Evolutionary conservation across 2,113 vertebrate genomes (phyloP).

Genomic region (Fulmarus glacialis): DNA sequence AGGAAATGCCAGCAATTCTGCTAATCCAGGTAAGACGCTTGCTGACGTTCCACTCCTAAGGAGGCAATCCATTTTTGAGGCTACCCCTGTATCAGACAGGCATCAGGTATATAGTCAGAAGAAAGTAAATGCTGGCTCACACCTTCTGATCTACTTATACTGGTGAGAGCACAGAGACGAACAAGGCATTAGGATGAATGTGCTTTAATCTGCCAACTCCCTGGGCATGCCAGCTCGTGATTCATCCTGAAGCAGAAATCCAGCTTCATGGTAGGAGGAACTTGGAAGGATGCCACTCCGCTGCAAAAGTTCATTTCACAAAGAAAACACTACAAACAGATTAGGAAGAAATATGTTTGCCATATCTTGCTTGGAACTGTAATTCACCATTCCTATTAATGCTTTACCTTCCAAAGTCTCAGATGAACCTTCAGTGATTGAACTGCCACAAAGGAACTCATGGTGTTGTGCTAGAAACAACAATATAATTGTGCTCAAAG

Average conservation of each 20-base stretch:
- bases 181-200: background rate
- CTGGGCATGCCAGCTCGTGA: fast-evolving
- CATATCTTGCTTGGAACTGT: background rate
- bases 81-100: background rate
- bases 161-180: background rate
- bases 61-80: background rate
- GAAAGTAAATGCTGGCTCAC: background rate
- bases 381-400: background rate
- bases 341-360: background rate
- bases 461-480: background rate
- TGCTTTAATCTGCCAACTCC: background rate
- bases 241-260: background rate
- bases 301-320: background rate
- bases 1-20: background rate
- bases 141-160: background rate
- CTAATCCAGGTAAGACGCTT: background rate
- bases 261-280: background rate
- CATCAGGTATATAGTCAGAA: background rate
- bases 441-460: background rate
- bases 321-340: background rate
- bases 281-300: background rate
- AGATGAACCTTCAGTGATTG: background rate
- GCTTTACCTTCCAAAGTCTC: background rate
- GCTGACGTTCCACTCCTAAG: background rate
- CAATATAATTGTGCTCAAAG: background rate